These are phyloP conservation scores for Deilephila elpenor DNA, from an alignment of 2,888 invertebrate genomes.

Conservation along the genomic window DNA sequence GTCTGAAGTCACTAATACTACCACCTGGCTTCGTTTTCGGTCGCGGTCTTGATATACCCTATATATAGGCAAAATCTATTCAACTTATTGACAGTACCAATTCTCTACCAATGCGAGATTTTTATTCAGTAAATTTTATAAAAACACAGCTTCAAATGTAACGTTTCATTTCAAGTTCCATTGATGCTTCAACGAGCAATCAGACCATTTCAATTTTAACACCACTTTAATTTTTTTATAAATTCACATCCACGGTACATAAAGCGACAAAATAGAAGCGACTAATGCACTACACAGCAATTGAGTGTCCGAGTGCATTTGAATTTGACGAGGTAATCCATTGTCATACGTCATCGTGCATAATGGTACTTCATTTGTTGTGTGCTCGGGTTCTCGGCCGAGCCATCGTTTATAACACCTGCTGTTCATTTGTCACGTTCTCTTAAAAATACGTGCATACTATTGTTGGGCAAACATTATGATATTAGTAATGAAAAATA, in stretches of 20 bases:
- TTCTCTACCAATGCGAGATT: no score
- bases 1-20: no score
- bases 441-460: neutral
- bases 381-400: neutral
- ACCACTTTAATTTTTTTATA: no score
- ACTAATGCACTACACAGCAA: neutral
- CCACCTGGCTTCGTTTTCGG: no score
- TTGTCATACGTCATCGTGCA: neutral
- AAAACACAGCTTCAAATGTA: no score
- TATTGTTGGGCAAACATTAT: neutral
- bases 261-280: neutral
- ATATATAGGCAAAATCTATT: no score
- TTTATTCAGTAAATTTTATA: no score
- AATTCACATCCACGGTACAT: neutral
- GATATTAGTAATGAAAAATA: neutral
- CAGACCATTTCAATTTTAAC: no score
- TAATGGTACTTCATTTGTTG: conserved; percentile 15
- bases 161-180: no score
- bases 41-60: no score
- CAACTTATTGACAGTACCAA: no score
- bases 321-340: conserved; percentile 20
- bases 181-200: no score
- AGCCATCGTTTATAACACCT: neutral
- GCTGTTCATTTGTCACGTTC: conserved; percentile 3
- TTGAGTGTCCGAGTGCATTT: conserved; percentile 1